These are phyloP conservation scores for Sussaba pulchella DNA, from an alignment of 2,888 invertebrate species.

Conservation along the genomic window DNA sequence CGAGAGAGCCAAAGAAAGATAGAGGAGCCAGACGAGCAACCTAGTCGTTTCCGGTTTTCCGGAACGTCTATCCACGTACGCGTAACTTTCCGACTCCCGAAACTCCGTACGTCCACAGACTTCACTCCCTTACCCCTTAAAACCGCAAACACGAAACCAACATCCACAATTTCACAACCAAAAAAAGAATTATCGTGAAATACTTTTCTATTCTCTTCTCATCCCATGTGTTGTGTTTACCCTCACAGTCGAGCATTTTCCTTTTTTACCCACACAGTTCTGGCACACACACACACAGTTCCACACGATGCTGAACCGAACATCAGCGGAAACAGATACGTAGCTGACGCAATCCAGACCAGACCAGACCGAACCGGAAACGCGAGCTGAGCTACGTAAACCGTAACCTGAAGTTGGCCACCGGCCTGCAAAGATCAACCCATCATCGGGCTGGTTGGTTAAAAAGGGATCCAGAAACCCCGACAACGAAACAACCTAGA, in stretches of 20 bases:
- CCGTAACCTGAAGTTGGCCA: constrained; percentile 1
- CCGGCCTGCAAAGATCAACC: background rate
- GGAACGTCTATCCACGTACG: constrained; percentile 21
- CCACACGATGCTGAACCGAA: background rate
- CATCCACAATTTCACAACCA: background rate
- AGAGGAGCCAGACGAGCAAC: constrained; percentile 18
- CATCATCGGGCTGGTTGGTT: background rate
- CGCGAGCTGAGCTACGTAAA: background rate
- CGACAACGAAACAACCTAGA: constrained; percentile 14
- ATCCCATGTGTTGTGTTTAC: background rate
- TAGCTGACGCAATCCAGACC: constrained; percentile 5
- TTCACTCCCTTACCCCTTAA: constrained; percentile 27
- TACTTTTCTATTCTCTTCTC: constrained; percentile 2
- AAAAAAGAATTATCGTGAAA: constrained; percentile 12
- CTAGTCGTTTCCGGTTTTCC: constrained; percentile 53
- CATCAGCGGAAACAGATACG: constrained; percentile 8
- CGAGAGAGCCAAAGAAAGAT: constrained; percentile 10
- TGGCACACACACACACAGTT: background rate
- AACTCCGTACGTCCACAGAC: constrained; percentile 33
- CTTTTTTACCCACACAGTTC: background rate
- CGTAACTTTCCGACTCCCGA: constrained; percentile 22
- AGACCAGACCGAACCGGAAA: constrained; percentile 17
- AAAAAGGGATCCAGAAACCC: constrained; percentile 5
- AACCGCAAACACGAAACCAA: constrained; percentile 40
- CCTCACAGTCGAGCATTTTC: background rate